A percentile compares a stretch with the other conserved stretches of the same genome.
Evolutionary conservation across 2,888 invertebrate species (phyloP).

Genomic region (Sussaba pulchella): DNA sequence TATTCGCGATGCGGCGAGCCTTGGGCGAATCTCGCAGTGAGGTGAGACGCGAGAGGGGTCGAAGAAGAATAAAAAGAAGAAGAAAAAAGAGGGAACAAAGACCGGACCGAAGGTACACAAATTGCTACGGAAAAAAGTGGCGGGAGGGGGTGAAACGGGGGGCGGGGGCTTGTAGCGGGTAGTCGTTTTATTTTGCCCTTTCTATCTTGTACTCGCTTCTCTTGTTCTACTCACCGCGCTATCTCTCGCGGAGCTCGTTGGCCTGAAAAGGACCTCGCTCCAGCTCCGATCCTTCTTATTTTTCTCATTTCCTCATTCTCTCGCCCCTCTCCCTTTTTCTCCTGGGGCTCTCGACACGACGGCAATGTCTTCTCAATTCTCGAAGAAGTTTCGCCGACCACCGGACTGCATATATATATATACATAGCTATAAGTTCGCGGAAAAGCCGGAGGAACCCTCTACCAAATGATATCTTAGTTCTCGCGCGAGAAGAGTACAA

Average conservation of each 20-base stretch:
- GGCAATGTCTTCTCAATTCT: slow-evolving; percentile 43
- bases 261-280: slow-evolving; percentile 58
- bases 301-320: slow-evolving; percentile 47
- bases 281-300: slow-evolving; percentile 49
- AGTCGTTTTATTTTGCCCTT: slow-evolving; percentile 42
- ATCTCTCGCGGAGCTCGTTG: slow-evolving; percentile 45
- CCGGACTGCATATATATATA: slow-evolving; percentile 24
- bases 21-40: slow-evolving; percentile 68
- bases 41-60: slow-evolving; percentile 55
- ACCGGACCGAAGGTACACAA: slow-evolving; percentile 64
- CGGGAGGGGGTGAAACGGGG: not conserved
- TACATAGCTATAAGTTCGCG: slow-evolving; percentile 1
- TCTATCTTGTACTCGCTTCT: slow-evolving; percentile 53
- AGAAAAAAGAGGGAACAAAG: slow-evolving; percentile 62
- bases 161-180: slow-evolving; percentile 42
- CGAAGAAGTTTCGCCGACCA: slow-evolving; percentile 47
- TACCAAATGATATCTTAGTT: slow-evolving; percentile 40
- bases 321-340: slow-evolving; percentile 37
- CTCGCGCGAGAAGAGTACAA: slow-evolving; percentile 48
- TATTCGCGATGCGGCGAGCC: slow-evolving; percentile 73
- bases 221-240: slow-evolving; percentile 49
- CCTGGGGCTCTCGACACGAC: slow-evolving; percentile 36
- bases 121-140: slow-evolving; percentile 65
- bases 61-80: slow-evolving; percentile 25
- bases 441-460: slow-evolving; percentile 18